Conservation (phyloP, 2,113 vertebrate species). For the Catharus fuscescens region DNA sequence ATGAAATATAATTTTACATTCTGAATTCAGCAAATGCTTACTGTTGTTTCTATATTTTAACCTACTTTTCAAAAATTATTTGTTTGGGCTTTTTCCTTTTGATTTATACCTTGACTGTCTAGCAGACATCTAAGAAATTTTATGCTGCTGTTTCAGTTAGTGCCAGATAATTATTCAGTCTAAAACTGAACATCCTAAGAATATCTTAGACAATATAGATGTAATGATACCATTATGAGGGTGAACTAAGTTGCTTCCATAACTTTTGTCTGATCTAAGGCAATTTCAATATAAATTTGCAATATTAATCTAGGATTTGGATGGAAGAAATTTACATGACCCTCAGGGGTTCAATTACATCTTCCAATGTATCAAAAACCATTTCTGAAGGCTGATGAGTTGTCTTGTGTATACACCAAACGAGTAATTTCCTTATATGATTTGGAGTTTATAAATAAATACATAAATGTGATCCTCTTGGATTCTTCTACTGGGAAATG, state of each 20-base stretch:
- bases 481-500: background rate
- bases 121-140: background rate
- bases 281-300: background rate
- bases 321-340: background rate
- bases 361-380: background rate
- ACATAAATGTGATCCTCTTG: background rate
- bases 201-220: background rate
- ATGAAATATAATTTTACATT: background rate
- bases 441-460: slow-evolving; percentile 8
- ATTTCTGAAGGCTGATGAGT: background rate
- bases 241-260: background rate
- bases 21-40: background rate
- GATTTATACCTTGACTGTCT: background rate
- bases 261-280: background rate
- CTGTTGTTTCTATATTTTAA: background rate
- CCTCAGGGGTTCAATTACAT: background rate
- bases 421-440: background rate
- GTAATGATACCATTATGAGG: background rate
- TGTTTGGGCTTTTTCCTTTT: background rate
- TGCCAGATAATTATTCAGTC: background rate
- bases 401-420: background rate
- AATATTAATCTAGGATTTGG: background rate
- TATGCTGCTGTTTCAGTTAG: background rate
- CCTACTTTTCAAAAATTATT: background rate
- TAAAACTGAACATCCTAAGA: slow-evolving; percentile 9